phyloP scores from a whole-genome alignment of 2,888 invertebrate genomes.

The Amphipoea lucens region DNA sequence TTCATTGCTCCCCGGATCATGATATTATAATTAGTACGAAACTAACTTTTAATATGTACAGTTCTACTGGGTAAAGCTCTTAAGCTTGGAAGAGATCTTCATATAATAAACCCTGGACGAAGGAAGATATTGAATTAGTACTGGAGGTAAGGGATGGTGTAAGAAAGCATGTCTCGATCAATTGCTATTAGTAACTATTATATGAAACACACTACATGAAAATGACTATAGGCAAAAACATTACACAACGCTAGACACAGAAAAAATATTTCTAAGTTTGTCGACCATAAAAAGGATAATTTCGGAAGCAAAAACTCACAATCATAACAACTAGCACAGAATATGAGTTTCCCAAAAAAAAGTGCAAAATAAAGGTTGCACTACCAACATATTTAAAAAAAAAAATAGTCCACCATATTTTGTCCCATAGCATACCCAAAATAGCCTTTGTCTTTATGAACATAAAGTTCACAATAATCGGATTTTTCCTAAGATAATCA shows the following conservation, averaged over 20 bases:
- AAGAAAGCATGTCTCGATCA: no score
- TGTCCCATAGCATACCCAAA: constrained; percentile 4
- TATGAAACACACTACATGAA: neutral
- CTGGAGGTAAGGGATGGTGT: no score
- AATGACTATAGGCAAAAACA: no score
- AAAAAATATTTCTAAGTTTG: neutral
- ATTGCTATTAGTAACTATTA: neutral
- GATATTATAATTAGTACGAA: neutral
- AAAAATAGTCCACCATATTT: constrained; percentile 15
- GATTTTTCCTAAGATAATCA: constrained; percentile 36
- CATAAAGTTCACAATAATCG: constrained; percentile 36
- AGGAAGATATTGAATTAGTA: neutral
- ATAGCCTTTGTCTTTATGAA: neutral
- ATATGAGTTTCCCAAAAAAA: constrained; percentile 28
- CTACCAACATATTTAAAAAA: neutral
- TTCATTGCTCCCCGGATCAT: neutral
- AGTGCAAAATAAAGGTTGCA: constrained; percentile 50
- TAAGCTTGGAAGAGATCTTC: neutral
- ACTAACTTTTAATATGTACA: no score
- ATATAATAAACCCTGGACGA: neutral
- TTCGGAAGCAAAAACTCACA: constrained; percentile 14
- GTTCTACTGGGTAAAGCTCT: neutral
- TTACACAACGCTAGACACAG: neutral
- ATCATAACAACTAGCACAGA: neutral
- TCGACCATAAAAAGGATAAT: neutral